Conservation (phyloP, 2,797 vertebrate genomes). For the Urosaurus nigricauda region DNA sequence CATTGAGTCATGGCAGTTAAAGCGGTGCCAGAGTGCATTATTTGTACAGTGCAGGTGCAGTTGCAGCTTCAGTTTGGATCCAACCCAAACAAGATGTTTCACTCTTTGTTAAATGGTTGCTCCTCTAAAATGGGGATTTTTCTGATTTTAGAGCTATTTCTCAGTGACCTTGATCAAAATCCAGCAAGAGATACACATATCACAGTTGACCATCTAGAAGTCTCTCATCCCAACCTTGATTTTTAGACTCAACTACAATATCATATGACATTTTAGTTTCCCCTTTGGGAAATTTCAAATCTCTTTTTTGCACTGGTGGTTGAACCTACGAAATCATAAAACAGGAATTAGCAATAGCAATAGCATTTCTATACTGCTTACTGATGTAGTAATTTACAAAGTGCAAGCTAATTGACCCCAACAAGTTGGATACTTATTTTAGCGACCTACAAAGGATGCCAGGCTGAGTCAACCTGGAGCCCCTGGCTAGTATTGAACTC, state of each 20-base stretch:
- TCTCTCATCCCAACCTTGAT: background rate
- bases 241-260: background rate
- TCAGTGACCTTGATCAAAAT: background rate
- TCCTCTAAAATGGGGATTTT: background rate
- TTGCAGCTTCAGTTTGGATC: background rate
- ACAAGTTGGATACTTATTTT: no score
- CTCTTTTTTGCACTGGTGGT: background rate
- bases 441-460: no score
- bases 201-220: background rate
- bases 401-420: no score
- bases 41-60: no score
- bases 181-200: background rate
- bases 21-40: no score
- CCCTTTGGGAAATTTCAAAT: background rate
- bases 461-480: no score
- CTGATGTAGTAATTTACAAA: no score
- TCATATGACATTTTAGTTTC: background rate
- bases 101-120: background rate
- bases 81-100: background rate
- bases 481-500: no score
- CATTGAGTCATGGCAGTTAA: no score
- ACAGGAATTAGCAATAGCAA: background rate
- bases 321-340: background rate
- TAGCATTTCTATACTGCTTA: no score
- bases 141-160: background rate